These are phyloP conservation scores for Tachuris rubrigastra DNA, from an alignment of 2,113 vertebrate genomes.

Conservation along the genomic window DNA sequence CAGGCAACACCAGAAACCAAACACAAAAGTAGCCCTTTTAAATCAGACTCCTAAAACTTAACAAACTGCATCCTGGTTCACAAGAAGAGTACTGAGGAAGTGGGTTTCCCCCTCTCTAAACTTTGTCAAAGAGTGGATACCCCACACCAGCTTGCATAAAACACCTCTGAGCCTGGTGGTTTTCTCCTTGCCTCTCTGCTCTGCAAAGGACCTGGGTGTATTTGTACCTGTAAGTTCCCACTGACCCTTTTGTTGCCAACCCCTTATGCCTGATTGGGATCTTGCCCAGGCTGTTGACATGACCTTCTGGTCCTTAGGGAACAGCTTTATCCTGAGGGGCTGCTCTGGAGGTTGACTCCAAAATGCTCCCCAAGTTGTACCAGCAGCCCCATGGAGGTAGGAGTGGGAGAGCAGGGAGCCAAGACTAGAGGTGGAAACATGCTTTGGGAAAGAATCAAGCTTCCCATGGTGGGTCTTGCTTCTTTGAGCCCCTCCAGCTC, in stretches of 20 bases:
- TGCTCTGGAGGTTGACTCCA: neutral
- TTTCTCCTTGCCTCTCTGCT: neutral
- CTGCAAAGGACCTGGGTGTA: neutral
- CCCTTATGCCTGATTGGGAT: neutral
- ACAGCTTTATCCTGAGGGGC: neutral
- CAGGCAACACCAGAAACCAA: neutral
- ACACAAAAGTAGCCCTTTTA: neutral
- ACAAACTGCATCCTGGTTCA: neutral
- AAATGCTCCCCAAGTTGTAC: neutral
- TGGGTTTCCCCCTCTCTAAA: neutral
- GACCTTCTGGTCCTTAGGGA: neutral
- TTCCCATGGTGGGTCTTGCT: neutral
- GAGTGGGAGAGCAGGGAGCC: neutral
- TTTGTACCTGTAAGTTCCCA: neutral
- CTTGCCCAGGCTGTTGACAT: neutral
- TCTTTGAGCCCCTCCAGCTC: neutral
- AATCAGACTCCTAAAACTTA: neutral
- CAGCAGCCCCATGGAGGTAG: neutral
- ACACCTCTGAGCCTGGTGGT: neutral
- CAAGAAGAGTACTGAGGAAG: neutral
- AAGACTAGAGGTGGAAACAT: neutral
- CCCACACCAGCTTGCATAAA: neutral
- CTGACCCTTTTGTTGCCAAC: rapidly evolving
- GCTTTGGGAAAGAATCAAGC: neutral
- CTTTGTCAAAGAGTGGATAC: neutral